Evolutionary conservation across 2,113 vertebrate species (phyloP).

Genomic region (Sorex fumeus): DNA sequence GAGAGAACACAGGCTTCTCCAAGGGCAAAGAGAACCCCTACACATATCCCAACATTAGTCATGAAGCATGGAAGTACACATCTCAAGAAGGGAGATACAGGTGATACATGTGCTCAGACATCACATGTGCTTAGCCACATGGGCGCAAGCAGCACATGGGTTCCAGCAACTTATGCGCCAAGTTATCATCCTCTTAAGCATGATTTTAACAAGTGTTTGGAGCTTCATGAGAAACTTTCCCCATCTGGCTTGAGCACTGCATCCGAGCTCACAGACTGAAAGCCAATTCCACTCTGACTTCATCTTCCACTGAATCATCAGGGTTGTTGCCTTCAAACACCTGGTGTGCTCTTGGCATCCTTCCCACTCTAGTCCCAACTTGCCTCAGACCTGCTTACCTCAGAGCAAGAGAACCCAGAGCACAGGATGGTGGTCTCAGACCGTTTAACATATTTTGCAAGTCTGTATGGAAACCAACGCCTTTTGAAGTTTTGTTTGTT

Average conservation of each 20-base stretch:
- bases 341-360: constrained; percentile 51
- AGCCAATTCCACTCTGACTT: constrained; percentile 44
- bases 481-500: constrained; percentile 49
- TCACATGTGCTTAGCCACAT: no score
- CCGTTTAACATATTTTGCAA: constrained; percentile 60
- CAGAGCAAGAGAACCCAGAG: not conserved
- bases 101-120: no score
- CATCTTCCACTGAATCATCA: constrained; percentile 35
- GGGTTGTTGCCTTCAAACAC: constrained; percentile 33
- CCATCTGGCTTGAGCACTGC: not conserved
- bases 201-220: not conserved
- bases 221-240: constrained; percentile 45
- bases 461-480: constrained; percentile 19
- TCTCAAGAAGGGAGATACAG: no score
- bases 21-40: no score
- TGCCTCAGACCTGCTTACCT: constrained; percentile 19
- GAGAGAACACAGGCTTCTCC: no score
- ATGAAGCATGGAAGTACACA: no score
- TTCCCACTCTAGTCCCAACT: constrained; percentile 41
- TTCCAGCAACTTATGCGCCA: no score
- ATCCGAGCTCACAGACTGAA: not conserved
- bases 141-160: no score
- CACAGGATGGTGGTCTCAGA: not conserved
- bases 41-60: no score
- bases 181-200: not conserved